A percentile compares a stretch with the other conserved stretches of the same genome.
These are phyloP conservation scores for Dipodomys spectabilis DNA, from an alignment of 2,113 vertebrate genomes.

Conservation along the genomic window DNA sequence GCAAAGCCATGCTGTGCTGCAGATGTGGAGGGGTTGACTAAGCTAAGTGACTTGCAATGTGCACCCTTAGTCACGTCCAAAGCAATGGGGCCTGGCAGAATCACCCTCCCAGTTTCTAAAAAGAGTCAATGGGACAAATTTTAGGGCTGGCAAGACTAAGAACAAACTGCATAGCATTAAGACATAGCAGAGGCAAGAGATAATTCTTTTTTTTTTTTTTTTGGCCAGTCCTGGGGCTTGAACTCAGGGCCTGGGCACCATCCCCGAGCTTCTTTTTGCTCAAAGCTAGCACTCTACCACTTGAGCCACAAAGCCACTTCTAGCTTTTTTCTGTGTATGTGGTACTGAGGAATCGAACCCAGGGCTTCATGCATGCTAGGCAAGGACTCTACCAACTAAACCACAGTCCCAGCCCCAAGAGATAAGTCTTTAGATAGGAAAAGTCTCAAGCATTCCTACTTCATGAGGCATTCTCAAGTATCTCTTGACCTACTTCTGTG, in stretches of 20 bases:
- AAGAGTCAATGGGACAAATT: not conserved
- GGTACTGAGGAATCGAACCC: too few relatives aligned
- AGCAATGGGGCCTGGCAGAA: constrained; percentile 22
- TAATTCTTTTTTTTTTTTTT: not conserved
- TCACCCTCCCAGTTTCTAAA: not conserved
- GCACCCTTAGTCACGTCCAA: not conserved
- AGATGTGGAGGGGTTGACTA: not conserved
- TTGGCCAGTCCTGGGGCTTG: too few relatives aligned
- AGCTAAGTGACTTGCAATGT: not conserved
- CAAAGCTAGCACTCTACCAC: too few relatives aligned
- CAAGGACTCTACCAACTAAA: too few relatives aligned
- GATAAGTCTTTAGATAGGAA: constrained; percentile 24
- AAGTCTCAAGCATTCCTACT: not conserved
- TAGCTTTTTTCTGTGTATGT: too few relatives aligned
- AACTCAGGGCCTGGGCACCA: too few relatives aligned
- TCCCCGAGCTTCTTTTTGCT: too few relatives aligned
- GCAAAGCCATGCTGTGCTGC: not conserved
- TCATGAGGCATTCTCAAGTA: constrained; percentile 12
- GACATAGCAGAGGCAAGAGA: constrained; percentile 6
- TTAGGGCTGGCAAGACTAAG: constrained; percentile 32
- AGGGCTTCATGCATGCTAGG: too few relatives aligned
- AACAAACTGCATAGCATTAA: not conserved
- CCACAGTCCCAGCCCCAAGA: not conserved
- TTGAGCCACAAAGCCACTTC: too few relatives aligned
- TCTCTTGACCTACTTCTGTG: not conserved